A percentile compares a stretch with the other conserved stretches of the same genome.
phyloP scores from a whole-genome alignment of 2,113 vertebrate species.

The Brienomyrus longianalis region DNA sequence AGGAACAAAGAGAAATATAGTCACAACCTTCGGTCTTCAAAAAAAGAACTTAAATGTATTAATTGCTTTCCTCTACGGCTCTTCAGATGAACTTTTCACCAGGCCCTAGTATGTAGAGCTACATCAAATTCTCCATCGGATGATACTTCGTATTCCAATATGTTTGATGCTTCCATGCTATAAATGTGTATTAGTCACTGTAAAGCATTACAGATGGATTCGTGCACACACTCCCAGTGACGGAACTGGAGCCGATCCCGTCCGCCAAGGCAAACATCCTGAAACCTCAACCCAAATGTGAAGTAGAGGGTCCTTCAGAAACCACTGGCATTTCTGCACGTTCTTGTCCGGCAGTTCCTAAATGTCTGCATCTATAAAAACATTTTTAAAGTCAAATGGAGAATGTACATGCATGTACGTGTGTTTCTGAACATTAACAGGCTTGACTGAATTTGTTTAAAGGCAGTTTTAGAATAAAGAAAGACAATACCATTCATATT shows the following conservation, averaged over 20 bases:
- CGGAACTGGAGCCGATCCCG: neutral
- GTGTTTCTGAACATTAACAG: neutral
- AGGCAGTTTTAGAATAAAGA: neutral
- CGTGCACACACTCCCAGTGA: neutral
- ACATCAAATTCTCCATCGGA: neutral
- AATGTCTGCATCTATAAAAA: neutral
- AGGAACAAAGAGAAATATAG: neutral
- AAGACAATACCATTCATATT: neutral
- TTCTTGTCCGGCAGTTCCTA: neutral
- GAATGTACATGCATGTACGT: neutral
- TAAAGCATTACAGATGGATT: neutral
- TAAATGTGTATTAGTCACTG: neutral
- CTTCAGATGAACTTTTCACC: neutral
- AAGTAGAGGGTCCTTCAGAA: neutral
- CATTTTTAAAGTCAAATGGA: neutral
- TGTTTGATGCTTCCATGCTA: neutral
- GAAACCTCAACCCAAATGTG: conserved; percentile 2
- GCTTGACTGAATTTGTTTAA: neutral
- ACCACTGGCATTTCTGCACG: neutral
- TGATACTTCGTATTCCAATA: neutral
- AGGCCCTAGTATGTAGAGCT: neutral
- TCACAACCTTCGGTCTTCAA: too few species aligned
- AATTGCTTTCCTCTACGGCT: neutral
- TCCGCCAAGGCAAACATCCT: neutral
- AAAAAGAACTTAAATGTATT: too few species aligned